Base-by-base conservation (phyloP, 2,113 vertebrate genomes). In the Varanus salvator region DNA sequence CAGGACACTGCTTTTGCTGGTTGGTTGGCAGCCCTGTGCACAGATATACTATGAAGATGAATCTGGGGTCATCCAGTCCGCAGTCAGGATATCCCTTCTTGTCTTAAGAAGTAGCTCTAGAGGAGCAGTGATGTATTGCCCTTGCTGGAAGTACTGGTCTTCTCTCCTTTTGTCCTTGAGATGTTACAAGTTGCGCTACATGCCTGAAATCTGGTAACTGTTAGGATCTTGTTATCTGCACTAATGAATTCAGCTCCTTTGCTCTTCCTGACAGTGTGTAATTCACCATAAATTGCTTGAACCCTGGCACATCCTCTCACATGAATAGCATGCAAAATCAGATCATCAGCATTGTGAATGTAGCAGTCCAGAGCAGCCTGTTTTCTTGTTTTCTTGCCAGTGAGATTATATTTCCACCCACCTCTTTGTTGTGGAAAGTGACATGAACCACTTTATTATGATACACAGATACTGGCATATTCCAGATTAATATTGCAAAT, bases 151-250 rank as follows among this genome's bases (percentile, higher is more conserved):
- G 31, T 34, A 23, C 21, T 34, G 52, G 15, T 74, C 52, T 72
- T 15, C 21, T 87, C 74, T 86, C 38, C 23, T 80, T 85, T 91
- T 74, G 86, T 50, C 86, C 66, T 72, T 88, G 86, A 91, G 34
- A 72, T 34, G 54, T 71, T 84, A 71, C 68, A 60, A 48, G 71
- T 76, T 68, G 31, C 5, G 29, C 80, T 76, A 31, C 29, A 9
- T 66, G 77, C 54, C n/a, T 54, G 57, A 83, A 87, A 86, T 29
- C 4, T 6, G 54, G 38, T 60, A 54, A 44, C 1, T 77, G 60
- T 54, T 38, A n/a, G 57, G 57, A 68, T 86, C 68, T 76, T 68
- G 68, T 66, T 87, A 76, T 68, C 38, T 34, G 2, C 34, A 21
- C 25, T 66, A 71, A 90, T 78, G 85, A 82, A 76, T 75, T 75